Percentiles rank a stretch among this genome's conserved stretches.
phyloP scores from a whole-genome alignment of 2,113 vertebrate genomes.

The Pseudorectes ferrugineus region DNA sequence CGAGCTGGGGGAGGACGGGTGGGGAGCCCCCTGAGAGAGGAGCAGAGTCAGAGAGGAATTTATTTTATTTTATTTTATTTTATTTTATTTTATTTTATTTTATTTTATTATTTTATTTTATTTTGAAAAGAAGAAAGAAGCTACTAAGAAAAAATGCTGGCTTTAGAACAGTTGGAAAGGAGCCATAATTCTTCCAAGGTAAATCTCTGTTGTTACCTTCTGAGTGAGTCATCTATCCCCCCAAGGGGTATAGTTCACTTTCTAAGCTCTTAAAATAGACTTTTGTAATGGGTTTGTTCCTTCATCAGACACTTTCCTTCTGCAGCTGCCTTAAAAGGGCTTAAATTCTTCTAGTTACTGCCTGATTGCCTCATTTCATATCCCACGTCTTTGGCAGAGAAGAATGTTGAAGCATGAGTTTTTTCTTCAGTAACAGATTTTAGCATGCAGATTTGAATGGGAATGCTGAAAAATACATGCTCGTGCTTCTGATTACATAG shows the following conservation, averaged over 20 bases:
- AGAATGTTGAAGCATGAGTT: neutral
- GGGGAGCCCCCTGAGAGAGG: no score
- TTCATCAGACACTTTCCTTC: neutral
- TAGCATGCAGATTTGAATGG: neutral
- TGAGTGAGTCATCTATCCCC: neutral
- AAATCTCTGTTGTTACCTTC: neutral
- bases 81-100: no score
- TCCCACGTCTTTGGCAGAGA: neutral
- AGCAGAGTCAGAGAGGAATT: no score
- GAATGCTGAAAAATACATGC: neutral
- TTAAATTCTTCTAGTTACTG: conserved; percentile 28
- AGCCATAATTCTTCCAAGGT: neutral
- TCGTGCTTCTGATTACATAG: neutral
- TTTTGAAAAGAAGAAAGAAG: neutral
- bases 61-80: no score
- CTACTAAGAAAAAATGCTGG: neutral
- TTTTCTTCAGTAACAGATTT: neutral
- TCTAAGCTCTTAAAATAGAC: conserved; percentile 15
- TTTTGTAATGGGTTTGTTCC: neutral
- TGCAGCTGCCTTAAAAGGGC: conserved; percentile 24
- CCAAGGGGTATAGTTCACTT: neutral
- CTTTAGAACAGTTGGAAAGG: neutral
- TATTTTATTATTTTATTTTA: no score
- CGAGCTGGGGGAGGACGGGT: no score
- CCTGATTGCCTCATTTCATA: conserved; percentile 6